Evolutionary conservation across 2,113 vertebrate genomes (phyloP).

Genomic region (Dascyllus trimaculatus): DNA sequence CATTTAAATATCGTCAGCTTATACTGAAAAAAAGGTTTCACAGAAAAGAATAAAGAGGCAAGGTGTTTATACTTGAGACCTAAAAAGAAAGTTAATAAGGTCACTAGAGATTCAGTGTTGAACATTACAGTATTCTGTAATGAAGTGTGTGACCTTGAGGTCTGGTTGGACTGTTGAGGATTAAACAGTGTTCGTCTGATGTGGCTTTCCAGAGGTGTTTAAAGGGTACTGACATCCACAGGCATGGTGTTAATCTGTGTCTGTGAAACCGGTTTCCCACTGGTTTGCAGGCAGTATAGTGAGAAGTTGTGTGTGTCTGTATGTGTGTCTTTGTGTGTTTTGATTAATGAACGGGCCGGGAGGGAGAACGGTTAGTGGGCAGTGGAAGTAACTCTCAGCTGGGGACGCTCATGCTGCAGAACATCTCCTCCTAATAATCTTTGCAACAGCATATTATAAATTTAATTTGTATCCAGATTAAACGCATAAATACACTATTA

Average conservation of each 20-base stretch:
- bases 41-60: background rate
- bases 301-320: background rate
- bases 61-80: background rate
- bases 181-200: constrained; percentile 6
- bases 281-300: constrained; percentile 15
- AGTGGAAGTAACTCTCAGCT: constrained; percentile 53
- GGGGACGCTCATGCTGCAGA: constrained; percentile 59
- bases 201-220: constrained; percentile 25
- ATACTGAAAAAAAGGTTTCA: background rate
- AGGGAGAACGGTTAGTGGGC: constrained; percentile 13
- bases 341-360: constrained; percentile 12
- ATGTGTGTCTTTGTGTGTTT: constrained; percentile 5
- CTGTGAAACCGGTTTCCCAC: constrained; percentile 23
- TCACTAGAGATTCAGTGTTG: background rate
- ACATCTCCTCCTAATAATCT: constrained; percentile 10
- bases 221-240: constrained; percentile 18
- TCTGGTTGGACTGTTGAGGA: background rate
- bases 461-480: constrained; percentile 45
- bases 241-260: constrained; percentile 37
- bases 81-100: background rate
- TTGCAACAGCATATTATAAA: background rate
- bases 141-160: constrained; percentile 10
- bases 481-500: constrained; percentile 22
- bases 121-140: background rate
- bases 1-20: background rate